phyloP scores from a whole-genome alignment of 2,888 invertebrate species.

The Rhamnusium bicolor region DNA sequence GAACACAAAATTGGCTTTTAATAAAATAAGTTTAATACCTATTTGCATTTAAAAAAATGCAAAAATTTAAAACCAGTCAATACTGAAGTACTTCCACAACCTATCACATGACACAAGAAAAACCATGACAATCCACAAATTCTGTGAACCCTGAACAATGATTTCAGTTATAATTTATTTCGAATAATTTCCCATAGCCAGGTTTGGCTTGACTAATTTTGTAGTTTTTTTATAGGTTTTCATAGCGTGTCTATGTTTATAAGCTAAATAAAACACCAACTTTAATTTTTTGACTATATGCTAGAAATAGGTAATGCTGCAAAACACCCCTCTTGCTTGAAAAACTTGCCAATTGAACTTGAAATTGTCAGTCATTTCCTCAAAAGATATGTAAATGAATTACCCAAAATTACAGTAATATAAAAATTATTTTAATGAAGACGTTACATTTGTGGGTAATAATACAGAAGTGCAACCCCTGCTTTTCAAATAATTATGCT shows the following conservation, averaged over 20 bases:
- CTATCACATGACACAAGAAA: not conserved
- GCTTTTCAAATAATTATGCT: too few species aligned
- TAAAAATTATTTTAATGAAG: too few species aligned
- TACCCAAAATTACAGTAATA: too few species aligned
- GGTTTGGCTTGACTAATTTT: too few species aligned
- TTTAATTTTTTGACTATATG: not conserved
- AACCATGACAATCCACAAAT: not conserved
- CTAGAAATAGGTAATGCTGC: not conserved
- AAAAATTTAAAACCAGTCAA: not conserved
- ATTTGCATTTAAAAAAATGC: not conserved
- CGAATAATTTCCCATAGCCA: too few species aligned
- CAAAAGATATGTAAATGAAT: too few species aligned
- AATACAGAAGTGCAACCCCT: too few species aligned
- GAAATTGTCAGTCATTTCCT: too few species aligned
- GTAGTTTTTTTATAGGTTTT: too few species aligned
- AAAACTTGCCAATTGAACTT: not conserved
- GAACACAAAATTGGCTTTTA: conserved; percentile 27
- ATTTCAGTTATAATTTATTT: too few species aligned
- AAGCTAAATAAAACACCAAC: not conserved
- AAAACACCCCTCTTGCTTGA: not conserved
- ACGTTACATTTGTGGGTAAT: too few species aligned
- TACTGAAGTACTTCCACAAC: not conserved
- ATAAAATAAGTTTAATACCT: conserved; percentile 3
- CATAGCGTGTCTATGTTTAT: not conserved
- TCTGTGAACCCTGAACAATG: too few species aligned